Evolutionary conservation across 1,140 invertebrate genomes (phyloP).

Genomic region (Teleopsis dalmanni): DNA sequence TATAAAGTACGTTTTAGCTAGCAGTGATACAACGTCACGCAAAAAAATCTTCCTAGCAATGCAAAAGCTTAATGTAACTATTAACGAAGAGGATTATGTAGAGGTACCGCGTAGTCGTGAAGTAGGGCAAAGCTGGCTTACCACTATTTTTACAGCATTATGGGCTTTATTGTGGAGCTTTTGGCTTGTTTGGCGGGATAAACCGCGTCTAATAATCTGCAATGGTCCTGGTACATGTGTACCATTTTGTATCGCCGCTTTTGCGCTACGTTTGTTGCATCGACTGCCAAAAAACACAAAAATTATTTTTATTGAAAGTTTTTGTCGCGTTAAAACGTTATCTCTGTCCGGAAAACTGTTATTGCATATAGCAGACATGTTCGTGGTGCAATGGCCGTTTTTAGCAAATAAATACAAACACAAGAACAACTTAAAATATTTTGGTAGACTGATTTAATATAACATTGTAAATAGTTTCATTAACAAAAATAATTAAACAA

Average conservation of each 20-base stretch:
- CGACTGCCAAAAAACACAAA: conserved; percentile 53
- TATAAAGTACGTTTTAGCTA: conserved; percentile 66
- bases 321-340: conserved; percentile 81
- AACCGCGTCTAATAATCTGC: conserved; percentile 73
- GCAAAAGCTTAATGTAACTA: conserved; percentile 46
- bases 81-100: conserved; percentile 34
- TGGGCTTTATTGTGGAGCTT: conserved; percentile 60
- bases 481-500: conserved; percentile 6
- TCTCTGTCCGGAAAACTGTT: conserved; percentile 86
- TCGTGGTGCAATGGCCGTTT: conserved; percentile 87
- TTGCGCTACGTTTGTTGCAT: conserved; percentile 58
- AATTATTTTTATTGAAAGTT: conserved; percentile 90
- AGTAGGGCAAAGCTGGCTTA: conserved; percentile 79
- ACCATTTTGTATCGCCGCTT: conserved; percentile 70
- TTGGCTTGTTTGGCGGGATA: conserved; percentile 60
- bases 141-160: conserved; percentile 70
- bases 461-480: neutral
- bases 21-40: conserved; percentile 67
- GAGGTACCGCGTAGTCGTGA: conserved; percentile 75
- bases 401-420: conserved; percentile 46
- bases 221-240: conserved; percentile 96
- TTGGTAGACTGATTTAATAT: conserved; percentile 50
- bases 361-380: conserved; percentile 70
- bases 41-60: conserved; percentile 16
- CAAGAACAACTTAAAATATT: conserved; percentile 55